A percentile compares a stretch with the other conserved stretches of the same genome.
Conservation (phyloP, 2,888 invertebrate genomes). For the Notocelia uddmanniana region DNA sequence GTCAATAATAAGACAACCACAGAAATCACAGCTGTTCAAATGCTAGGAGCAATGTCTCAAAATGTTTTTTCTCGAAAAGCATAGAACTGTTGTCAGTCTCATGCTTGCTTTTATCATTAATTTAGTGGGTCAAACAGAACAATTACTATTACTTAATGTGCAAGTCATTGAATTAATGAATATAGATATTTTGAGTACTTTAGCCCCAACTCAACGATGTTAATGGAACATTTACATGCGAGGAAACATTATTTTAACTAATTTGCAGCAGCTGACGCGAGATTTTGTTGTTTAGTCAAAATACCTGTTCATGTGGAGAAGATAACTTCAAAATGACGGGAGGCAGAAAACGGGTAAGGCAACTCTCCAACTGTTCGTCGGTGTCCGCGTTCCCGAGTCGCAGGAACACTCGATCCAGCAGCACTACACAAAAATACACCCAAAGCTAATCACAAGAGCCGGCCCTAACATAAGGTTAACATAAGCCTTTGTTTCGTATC, state of each 20-base stretch:
- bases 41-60: no score
- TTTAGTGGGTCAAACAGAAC: not conserved
- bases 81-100: no score
- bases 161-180: not conserved
- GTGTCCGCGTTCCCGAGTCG: slow-evolving; percentile 95
- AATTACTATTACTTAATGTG: not conserved
- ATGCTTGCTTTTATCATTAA: not conserved
- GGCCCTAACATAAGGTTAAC: slow-evolving; percentile 43
- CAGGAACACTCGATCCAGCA: slow-evolving; percentile 95
- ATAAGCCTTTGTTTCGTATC: not conserved
- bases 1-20: no score
- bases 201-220: not conserved
- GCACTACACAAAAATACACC: slow-evolving; percentile 80
- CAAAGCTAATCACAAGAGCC: slow-evolving; percentile 45
- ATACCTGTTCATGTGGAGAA: slow-evolving; percentile 93
- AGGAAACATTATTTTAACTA: not conserved
- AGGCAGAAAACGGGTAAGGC: slow-evolving; percentile 92
- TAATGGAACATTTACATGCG: not conserved
- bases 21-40: no score
- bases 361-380: slow-evolving; percentile 94
- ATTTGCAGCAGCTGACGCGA: not conserved
- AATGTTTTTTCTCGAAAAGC: no score
- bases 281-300: not conserved
- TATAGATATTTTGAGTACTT: not conserved
- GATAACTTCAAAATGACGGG: slow-evolving; percentile 96